A percentile compares a stretch with the other conserved stretches of the same genome.
Evolutionary conservation across 2,797 vertebrate genomes (phyloP).

Genomic region (Spinus pinus): DNA sequence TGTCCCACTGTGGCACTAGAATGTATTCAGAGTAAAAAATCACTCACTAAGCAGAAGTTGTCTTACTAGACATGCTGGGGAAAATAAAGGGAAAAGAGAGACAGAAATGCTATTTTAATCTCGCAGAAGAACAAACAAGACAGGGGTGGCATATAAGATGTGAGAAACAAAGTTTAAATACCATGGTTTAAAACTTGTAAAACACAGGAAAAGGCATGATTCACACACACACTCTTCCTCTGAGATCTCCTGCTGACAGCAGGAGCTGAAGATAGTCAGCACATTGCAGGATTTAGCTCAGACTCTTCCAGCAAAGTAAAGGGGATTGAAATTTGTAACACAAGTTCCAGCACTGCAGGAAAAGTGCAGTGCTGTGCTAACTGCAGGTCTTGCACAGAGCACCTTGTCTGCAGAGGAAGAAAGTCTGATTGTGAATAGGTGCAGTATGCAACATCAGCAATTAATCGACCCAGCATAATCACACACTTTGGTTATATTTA

Average conservation of each 20-base stretch:
- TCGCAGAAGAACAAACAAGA: not conserved
- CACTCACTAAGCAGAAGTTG: not conserved
- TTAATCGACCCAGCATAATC: slow-evolving; percentile 52
- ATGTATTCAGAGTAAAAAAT: not conserved
- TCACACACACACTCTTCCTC: not conserved
- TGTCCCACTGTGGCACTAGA: not conserved
- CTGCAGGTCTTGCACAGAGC: not conserved
- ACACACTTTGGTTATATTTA: slow-evolving; percentile 71
- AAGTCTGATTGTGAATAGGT: not conserved
- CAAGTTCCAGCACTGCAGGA: not conserved
- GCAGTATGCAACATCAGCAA: slow-evolving; percentile 3
- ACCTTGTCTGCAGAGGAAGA: not conserved
- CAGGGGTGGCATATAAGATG: not conserved
- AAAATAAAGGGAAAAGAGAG: not conserved
- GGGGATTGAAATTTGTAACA: not conserved
- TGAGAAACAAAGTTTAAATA: slow-evolving; percentile 3
- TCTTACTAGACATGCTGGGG: not conserved
- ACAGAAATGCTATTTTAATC: not conserved
- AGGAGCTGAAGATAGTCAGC: not conserved
- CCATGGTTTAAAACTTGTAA: not conserved
- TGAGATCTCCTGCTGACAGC: not conserved
- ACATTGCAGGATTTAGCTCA: slow-evolving; percentile 17
- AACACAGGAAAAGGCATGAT: slow-evolving; percentile 27
- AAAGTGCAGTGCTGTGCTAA: not conserved
- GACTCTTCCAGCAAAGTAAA: not conserved